Percentiles rank a stretch among this genome's conserved stretches.
Evolutionary conservation across 2,888 invertebrate genomes (phyloP).

Genomic region (Cataglyphis livida): DNA sequence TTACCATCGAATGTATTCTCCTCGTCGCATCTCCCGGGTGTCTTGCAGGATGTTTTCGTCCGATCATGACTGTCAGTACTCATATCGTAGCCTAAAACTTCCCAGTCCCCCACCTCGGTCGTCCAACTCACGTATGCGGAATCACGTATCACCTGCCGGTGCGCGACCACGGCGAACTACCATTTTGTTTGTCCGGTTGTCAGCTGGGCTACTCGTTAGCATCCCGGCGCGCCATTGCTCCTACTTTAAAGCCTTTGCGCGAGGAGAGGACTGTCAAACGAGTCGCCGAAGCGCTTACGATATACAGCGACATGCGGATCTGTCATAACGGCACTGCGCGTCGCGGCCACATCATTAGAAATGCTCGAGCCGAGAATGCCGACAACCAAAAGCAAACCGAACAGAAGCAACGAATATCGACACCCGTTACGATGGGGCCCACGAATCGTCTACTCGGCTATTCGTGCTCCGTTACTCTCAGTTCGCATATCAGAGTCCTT

Average conservation of each 20-base stretch:
- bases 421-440: slow-evolving; percentile 7
- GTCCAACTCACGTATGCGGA: slow-evolving; percentile 65
- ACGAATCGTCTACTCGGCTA: not conserved
- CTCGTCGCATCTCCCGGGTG: slow-evolving; percentile 67
- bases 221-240: slow-evolving; percentile 73
- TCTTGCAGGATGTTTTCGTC: slow-evolving; percentile 75
- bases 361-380: not conserved
- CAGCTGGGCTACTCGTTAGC: slow-evolving; percentile 79
- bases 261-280: slow-evolving; percentile 55
- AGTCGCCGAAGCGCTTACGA: slow-evolving; percentile 72
- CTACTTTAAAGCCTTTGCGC: slow-evolving; percentile 64
- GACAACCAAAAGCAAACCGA: not conserved
- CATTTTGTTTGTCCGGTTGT: slow-evolving; percentile 78
- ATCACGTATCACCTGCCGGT: slow-evolving; percentile 70
- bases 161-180: slow-evolving; percentile 70
- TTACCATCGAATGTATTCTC: slow-evolving; percentile 77
- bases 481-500: slow-evolving; percentile 70
- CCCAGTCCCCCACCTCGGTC: slow-evolving; percentile 11
- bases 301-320: slow-evolving; percentile 61
- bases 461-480: slow-evolving; percentile 29
- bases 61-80: slow-evolving; percentile 81
- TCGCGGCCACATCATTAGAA: not conserved
- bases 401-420: not conserved
- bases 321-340: slow-evolving; percentile 71
- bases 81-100: slow-evolving; percentile 75